Evolutionary conservation across 2,888 invertebrate genomes (phyloP), one percentile per base, ranked within the genome.

Genomic region (Plemyria rubiginata): DNA sequence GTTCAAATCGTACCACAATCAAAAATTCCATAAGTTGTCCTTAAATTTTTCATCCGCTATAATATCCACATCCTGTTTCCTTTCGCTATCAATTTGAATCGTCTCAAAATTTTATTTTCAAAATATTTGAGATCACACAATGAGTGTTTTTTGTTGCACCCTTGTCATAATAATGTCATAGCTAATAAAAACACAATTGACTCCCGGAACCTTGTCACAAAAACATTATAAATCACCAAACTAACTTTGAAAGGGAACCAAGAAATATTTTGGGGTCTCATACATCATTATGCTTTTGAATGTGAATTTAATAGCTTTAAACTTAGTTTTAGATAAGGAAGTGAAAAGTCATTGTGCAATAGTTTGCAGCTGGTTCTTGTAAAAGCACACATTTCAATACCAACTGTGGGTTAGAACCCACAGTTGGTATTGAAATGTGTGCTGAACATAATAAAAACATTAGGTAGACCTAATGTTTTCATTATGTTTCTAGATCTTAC

Each of bases 151-250:
- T 75, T 77, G 76, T 75, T 62, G 68, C 78, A 62, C 75, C 76
- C 70, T 54, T 75, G 81, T 80, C 82, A 81, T 75, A 84, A 82
- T 79, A 80, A 80, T 73, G 79, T 79, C 76, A 78, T 70, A 76
- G 75, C 82, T 81, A 83, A 84, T 85, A 86, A 83, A 86, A 85
- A 81, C 82, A 74, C 77, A 74, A 80, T 80, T 76, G 84, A 79
- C 85, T 86, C 83, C 87, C 87, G 87, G 85, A 88, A 87, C 82
- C 82, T 72, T 68, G 74, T 60, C 73, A 82, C 83, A 82, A 85
- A 85, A 84, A 79, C 79, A 74, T 76, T 75, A 85, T 86, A 86
- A 86, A 86, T 87, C 85, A 85, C 75, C 55, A 66, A 60, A 61
- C 71, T 60, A 54, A 61, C 53, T 66, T 62, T 64, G 58, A 55